phyloP scores from a whole-genome alignment of 2,113 vertebrate species.

The Albula goreensis region DNA sequence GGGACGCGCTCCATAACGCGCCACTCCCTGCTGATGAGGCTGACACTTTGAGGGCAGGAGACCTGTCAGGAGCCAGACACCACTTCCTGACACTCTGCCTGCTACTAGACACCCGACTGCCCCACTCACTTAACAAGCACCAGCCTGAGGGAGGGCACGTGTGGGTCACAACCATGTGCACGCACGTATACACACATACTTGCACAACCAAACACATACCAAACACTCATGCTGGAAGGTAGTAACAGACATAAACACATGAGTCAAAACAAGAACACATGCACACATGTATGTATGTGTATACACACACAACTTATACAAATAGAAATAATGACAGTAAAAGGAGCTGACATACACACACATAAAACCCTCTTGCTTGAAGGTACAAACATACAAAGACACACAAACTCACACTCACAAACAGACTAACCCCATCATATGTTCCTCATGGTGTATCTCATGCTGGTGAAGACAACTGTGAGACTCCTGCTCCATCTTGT shows the following conservation, averaged over 20 bases:
- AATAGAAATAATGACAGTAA: background rate
- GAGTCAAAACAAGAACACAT: background rate
- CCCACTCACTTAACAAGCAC: constrained; percentile 2
- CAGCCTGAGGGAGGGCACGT: background rate
- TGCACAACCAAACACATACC: background rate
- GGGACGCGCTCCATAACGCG: background rate
- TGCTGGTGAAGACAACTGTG: background rate
- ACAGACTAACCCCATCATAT: background rate
- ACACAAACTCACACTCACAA: background rate
- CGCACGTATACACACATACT: background rate
- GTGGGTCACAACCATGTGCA: background rate
- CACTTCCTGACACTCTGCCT: background rate
- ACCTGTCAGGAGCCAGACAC: background rate
- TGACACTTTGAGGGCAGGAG: background rate
- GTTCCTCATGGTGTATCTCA: background rate
- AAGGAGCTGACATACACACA: background rate
- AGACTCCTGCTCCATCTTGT: background rate
- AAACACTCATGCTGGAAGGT: background rate
- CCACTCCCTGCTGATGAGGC: background rate
- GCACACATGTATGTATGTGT: background rate
- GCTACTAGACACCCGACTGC: background rate
- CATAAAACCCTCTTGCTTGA: background rate
- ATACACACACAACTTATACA: background rate
- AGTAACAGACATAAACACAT: background rate
- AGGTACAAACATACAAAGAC: background rate